Conservation (phyloP, 2,888 invertebrate species). For the Athalia rosae region DNA sequence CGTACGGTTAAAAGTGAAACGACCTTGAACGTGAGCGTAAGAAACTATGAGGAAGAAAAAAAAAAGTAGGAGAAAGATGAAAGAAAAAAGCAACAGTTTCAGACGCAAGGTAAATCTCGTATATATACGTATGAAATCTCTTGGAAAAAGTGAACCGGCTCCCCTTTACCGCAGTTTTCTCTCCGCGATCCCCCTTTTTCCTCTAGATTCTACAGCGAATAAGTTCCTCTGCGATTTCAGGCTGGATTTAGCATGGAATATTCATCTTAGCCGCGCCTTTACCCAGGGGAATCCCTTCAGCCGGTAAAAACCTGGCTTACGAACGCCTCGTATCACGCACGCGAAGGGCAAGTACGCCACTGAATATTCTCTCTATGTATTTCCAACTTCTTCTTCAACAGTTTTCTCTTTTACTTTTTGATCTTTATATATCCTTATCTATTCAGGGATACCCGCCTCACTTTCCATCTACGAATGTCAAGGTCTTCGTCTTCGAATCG, state of each 20-base stretch:
- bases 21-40: not conserved
- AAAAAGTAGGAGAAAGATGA: constrained; percentile 36
- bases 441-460: too few species aligned
- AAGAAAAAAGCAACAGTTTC: constrained; percentile 39
- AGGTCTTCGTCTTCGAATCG: too few species aligned
- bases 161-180: not conserved
- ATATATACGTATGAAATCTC: constrained; percentile 29
- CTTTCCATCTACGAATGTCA: too few species aligned
- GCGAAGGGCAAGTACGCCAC: constrained; percentile 1
- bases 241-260: constrained; percentile 68
- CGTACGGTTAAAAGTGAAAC: too few species aligned
- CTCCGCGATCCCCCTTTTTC: too few species aligned
- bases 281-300: constrained; percentile 48
- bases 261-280: constrained; percentile 67
- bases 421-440: too few species aligned
- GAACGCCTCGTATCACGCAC: constrained; percentile 2
- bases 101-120: constrained; percentile 46
- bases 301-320: constrained; percentile 38
- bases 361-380: not conserved
- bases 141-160: constrained; percentile 42
- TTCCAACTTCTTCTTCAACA: not conserved
- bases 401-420: not conserved
- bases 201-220: constrained; percentile 1
- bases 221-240: constrained; percentile 60
- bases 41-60: constrained; percentile 39